phyloP scores from a whole-genome alignment of 1,140 invertebrate species.

The Aporrectodea caliginosa region DNA sequence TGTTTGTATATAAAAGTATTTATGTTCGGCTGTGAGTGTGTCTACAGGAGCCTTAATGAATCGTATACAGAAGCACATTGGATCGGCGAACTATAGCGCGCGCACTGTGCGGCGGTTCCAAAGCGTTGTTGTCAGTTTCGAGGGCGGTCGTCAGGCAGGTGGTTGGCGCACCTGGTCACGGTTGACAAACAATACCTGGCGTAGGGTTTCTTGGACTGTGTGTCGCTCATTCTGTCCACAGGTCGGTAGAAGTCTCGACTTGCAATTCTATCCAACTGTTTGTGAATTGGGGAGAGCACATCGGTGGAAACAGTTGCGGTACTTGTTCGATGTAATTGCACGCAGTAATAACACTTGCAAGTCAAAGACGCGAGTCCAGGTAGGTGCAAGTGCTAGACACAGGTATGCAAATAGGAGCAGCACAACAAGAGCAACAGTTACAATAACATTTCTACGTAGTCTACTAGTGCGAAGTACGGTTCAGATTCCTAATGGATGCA shows the following conservation, averaged over 20 bases:
- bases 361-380: too few relatives aligned
- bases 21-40: background rate
- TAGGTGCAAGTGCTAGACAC: too few relatives aligned
- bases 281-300: background rate
- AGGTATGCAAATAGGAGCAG: too few relatives aligned
- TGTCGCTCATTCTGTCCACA: background rate
- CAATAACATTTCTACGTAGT: too few relatives aligned
- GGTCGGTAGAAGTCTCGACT: background rate
- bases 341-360: background rate
- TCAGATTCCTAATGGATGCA: too few relatives aligned
- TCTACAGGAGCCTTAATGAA: too few relatives aligned
- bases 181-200: background rate
- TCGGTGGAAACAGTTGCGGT: background rate
- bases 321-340: background rate
- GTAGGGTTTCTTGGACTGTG: background rate
- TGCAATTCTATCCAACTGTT: background rate
- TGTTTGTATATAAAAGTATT: too few relatives aligned
- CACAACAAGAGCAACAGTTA: too few relatives aligned
- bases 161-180: background rate
- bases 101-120: background rate
- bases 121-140: background rate
- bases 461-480: too few relatives aligned
- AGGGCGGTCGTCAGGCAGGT: background rate
- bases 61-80: background rate
- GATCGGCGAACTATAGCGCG: background rate